Percentiles rank a stretch among this genome's conserved stretches.
Evolutionary conservation across 2,113 vertebrate genomes (phyloP).

Genomic region (Ophthalmolycus amberensis): DNA sequence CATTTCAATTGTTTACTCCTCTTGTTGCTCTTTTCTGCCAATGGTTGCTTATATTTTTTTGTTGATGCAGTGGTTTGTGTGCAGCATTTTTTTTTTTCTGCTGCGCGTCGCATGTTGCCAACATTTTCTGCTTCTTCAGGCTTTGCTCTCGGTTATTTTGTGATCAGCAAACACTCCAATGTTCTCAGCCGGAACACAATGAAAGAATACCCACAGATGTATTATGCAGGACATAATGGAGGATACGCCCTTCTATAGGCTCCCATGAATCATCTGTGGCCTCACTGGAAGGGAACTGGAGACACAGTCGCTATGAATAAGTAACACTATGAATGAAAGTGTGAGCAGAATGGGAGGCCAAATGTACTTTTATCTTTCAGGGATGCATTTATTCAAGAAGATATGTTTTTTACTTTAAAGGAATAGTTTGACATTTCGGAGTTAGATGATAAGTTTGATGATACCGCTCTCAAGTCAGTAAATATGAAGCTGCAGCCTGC

Average conservation of each 20-base stretch:
- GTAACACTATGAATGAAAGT: slow-evolving; percentile 15
- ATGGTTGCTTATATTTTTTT: slow-evolving; percentile 20
- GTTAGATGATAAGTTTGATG: neutral
- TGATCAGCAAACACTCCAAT: slow-evolving; percentile 49
- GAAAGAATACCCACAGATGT: slow-evolving; percentile 35
- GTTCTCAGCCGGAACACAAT: slow-evolving; percentile 38
- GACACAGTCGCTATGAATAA: slow-evolving; percentile 10
- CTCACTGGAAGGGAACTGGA: slow-evolving; percentile 14
- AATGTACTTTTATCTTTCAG: slow-evolving; percentile 13
- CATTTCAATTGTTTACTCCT: slow-evolving; percentile 25
- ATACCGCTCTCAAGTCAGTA: neutral
- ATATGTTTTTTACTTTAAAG: neutral
- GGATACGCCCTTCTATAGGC: slow-evolving; percentile 33
- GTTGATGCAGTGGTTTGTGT: slow-evolving; percentile 38
- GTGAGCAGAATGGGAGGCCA: slow-evolving; percentile 19
- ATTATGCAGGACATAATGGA: slow-evolving; percentile 43
- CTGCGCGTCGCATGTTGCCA: slow-evolving; percentile 27
- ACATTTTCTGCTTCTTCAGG: slow-evolving; percentile 49
- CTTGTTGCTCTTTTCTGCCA: neutral
- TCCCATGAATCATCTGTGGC: slow-evolving; percentile 55
- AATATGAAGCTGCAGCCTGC: neutral
- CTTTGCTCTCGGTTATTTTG: slow-evolving; percentile 40
- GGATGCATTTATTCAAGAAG: neutral
- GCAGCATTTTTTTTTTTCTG: neutral
- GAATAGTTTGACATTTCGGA: neutral